Base-by-base conservation (phyloP, 2,797 vertebrate species). In the Aerospiza tachiro region DNA sequence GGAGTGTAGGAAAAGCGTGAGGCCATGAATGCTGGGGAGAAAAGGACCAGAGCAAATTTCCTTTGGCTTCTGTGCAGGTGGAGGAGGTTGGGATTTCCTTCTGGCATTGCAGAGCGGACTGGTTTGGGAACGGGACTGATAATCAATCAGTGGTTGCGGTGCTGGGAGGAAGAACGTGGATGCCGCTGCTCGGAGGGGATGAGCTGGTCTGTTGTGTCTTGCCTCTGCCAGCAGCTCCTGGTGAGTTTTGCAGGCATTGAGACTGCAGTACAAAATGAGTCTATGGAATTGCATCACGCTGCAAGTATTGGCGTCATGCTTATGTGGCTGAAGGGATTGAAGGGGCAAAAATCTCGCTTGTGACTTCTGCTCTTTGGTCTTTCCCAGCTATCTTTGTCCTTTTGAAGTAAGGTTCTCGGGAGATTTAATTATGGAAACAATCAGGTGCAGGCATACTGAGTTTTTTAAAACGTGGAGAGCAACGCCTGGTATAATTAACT, bases 261-360 rank as follows among this genome's bases (percentile, higher is more conserved):
- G n/a, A 13, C 21, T 63, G 26, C 38, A 35, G 16, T 31, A 38
- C 1, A 0, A 62, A 62, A 50, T 14, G 66, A 35, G 23, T 22
- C 25, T 47, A 3, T 70, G 33, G 12, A 8, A 59, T 74, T 20
- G 26, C 63, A 75, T 49, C 7, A 6, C 15, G 3, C 13, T 29
- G 12, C 44, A 75, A 38, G 14, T 65, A 22, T 45, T 0, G 0
- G 17, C 1, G 0, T 72, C 10, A 2, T 38, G 23, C 17, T 45
- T 38, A 33, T 19, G 3, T 16, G 18, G 5, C 1, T 7, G 40
- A 38, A 82, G 59, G 31, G 19, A n/a, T 3, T 29, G 33, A 52
- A 74, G 15, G 29, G 20, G 15, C 17, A 86, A 84, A 94, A 65
- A 49, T 40, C 26, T 79, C 1, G 0, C 14, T 49, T 75, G 18